A percentile compares a stretch with the other conserved stretches of the same genome.
These are phyloP conservation scores for Caenorhabditis doughertyi DNA, from an alignment of 2,888 invertebrate genomes.

Conservation along the genomic window DNA sequence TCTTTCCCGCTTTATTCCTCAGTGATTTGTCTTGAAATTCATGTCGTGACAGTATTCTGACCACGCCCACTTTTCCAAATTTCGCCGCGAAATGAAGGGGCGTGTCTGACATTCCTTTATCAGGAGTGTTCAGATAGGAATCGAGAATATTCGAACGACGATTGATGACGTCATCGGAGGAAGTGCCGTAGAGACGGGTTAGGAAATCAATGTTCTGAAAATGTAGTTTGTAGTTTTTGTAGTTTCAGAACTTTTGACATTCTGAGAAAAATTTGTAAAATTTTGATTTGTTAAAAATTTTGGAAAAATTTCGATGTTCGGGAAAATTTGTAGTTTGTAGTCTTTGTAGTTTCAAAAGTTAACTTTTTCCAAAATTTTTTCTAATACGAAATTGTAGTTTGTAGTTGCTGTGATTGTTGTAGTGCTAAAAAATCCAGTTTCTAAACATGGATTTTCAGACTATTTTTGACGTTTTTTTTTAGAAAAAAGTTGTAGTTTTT, in stretches of 20 bases:
- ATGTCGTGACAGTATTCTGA: constrained; percentile 46
- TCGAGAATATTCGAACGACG: constrained; percentile 65
- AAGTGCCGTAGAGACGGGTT: constrained; percentile 49
- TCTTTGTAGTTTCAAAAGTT: neutral
- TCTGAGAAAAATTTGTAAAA: constrained; percentile 28
- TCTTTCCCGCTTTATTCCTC: constrained; percentile 62
- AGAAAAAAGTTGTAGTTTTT: no score
- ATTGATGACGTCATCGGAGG: constrained; percentile 47
- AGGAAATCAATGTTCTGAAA: constrained; percentile 44
- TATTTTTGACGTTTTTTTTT: no score
- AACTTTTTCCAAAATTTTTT: no score
- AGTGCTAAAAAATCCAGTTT: no score
- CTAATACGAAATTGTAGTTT: no score
- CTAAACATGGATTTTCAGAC: no score
- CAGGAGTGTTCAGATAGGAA: constrained; percentile 71
- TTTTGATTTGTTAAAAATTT: constrained; percentile 9
- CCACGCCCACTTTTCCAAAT: constrained; percentile 67
- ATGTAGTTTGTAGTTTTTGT: neutral
- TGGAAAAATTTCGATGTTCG: neutral
- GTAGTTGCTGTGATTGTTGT: no score
- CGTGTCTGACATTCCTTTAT: constrained; percentile 70
- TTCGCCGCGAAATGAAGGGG: constrained; percentile 73
- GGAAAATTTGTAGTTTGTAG: neutral
- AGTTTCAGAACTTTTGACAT: neutral
- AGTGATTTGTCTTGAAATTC: constrained; percentile 14